Percentiles rank a stretch among this genome's conserved stretches.
Conservation (phyloP, 2,113 vertebrate species). For the Hypanus sabinus region DNA sequence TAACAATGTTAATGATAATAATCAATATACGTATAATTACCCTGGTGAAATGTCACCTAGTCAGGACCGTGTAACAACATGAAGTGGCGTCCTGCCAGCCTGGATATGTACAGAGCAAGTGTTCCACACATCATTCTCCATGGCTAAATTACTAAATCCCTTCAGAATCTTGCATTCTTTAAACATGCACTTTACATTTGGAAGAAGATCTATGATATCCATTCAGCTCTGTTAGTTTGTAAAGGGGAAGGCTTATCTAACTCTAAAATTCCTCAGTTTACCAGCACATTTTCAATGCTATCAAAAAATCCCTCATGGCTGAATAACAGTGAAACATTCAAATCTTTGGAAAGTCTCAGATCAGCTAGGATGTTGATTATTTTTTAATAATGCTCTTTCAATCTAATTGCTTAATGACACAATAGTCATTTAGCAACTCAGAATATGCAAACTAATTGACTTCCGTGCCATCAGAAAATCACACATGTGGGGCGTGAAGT, state of each 20-base stretch:
- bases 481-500: background rate
- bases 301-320: background rate
- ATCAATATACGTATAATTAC: background rate
- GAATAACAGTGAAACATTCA: background rate
- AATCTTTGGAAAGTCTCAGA: background rate
- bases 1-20: background rate
- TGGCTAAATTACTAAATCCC: background rate
- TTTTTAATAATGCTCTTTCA: background rate
- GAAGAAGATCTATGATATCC: background rate
- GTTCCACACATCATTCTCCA: background rate
- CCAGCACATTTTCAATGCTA: background rate
- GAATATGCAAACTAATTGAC: background rate
- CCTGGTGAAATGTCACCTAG: background rate
- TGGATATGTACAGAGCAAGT: background rate
- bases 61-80: background rate
- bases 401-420: background rate
- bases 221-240: background rate
- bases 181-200: background rate
- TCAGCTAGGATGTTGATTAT: background rate
- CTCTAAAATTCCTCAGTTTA: background rate
- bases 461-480: background rate
- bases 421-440: background rate
- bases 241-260: background rate
- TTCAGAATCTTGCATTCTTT: background rate
- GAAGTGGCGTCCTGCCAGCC: background rate